These are phyloP conservation scores for Pseudococcus jackbeardsleyi DNA, from an alignment of 2,888 invertebrate species.

Conservation along the genomic window DNA sequence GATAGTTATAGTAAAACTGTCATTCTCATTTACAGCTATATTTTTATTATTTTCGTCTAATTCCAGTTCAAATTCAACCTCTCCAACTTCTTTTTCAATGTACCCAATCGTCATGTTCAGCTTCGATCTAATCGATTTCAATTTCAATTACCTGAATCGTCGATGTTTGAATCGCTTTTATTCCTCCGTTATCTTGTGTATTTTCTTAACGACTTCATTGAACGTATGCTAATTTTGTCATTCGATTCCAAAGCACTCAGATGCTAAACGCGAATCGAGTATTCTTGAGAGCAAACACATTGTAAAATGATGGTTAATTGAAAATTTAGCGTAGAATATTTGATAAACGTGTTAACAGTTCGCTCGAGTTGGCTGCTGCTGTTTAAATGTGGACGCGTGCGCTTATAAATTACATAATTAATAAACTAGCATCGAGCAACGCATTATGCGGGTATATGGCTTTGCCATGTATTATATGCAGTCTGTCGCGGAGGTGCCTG, in stretches of 20 bases:
- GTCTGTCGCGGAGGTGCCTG: neutral
- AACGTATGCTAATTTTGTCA: neutral
- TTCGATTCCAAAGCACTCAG: conserved; percentile 1
- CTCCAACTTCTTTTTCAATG: too few relatives aligned
- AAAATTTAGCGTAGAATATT: conserved; percentile 46
- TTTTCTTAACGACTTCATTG: too few relatives aligned
- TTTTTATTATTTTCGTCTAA: too few relatives aligned
- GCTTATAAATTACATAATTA: conserved; percentile 64
- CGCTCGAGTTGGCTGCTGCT: conserved; percentile 54
- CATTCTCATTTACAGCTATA: too few relatives aligned
- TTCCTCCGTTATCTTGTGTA: too few relatives aligned
- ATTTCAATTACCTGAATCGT: too few relatives aligned
- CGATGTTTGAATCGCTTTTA: too few relatives aligned
- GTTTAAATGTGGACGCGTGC: conserved; percentile 62
- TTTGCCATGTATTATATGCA: neutral
- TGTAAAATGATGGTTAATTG: conserved; percentile 28
- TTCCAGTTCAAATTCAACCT: too few relatives aligned
- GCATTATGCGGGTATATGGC: conserved; percentile 62
- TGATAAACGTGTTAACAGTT: conserved; percentile 56
- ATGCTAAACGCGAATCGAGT: neutral
- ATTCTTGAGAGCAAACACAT: neutral
- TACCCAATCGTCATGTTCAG: too few relatives aligned
- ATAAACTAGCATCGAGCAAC: conserved; percentile 58
- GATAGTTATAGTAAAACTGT: too few relatives aligned
- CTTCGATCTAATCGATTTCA: too few relatives aligned